Conservation (phyloP, 2,113 vertebrate species). For the Gasterosteus aculeatus region DNA sequence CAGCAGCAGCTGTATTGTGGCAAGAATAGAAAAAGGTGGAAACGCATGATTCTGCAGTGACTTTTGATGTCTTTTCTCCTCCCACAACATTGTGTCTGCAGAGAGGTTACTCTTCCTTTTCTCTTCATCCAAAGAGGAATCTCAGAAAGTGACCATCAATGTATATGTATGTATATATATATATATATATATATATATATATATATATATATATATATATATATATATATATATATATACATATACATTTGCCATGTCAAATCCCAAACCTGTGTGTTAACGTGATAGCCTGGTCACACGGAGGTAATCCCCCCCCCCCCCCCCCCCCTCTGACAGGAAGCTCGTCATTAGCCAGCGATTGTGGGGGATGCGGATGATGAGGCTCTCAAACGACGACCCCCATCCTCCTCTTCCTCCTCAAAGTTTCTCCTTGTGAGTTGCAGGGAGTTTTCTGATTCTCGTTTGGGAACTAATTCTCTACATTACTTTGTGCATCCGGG, state of each 20-base stretch:
- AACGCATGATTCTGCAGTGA: background rate
- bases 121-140: background rate
- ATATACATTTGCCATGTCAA: conserved; percentile 26
- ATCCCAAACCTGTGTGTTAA: conserved; percentile 27
- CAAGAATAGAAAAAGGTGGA: background rate
- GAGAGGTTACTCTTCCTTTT: background rate
- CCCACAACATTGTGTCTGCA: background rate
- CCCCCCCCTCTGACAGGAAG: conserved; percentile 21
- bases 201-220: background rate
- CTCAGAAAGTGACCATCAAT: background rate
- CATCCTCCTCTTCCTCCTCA: background rate
- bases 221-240: background rate
- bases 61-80: too few relatives aligned
- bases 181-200: background rate
- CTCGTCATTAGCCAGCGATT: conserved; percentile 33
- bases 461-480: background rate
- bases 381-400: background rate
- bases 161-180: too few relatives aligned
- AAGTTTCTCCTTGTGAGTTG: background rate
- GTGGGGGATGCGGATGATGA: conserved; percentile 12
- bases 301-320: conserved; percentile 36
- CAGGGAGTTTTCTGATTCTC: background rate
- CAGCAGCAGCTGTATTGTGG: background rate
- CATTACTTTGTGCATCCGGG: background rate
- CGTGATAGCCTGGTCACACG: conserved; percentile 31